Evolutionary conservation across 92 coral and sea anemone species (phyloP).

Genomic region (Porites lobata): DNA sequence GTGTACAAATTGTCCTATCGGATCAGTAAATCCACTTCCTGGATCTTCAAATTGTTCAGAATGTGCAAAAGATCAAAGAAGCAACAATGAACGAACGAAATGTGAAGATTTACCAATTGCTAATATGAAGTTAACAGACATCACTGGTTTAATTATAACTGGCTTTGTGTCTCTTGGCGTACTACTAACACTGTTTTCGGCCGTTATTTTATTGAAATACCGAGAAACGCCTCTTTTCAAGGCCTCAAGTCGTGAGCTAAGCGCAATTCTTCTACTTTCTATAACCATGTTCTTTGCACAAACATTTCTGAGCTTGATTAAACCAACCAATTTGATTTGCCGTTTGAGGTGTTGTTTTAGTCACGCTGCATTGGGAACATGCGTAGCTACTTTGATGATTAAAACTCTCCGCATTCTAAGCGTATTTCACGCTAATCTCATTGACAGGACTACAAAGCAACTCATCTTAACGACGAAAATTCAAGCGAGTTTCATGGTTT

Average conservation of each 20-base stretch:
- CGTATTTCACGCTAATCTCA: conserved; percentile 64
- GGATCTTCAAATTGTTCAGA: conserved; percentile 53
- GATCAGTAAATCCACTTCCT: conserved; percentile 45
- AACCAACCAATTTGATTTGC: conserved; percentile 55
- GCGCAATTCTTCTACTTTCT: conserved; percentile 44
- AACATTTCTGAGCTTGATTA: conserved; percentile 46
- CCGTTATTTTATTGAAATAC: conserved; percentile 40
- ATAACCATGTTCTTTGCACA: conserved; percentile 59
- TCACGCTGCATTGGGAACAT: conserved; percentile 48
- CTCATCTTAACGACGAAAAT: conserved; percentile 36
- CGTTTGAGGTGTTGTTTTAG: conserved; percentile 55
- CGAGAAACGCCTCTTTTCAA: conserved; percentile 70
- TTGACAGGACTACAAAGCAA: conserved; percentile 41
- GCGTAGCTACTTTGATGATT: conserved; percentile 65
- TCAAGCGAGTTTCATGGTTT: conserved; percentile 43
- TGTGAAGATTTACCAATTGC: conserved; percentile 54
- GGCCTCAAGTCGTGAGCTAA: conserved; percentile 68
- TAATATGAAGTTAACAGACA: conserved; percentile 48
- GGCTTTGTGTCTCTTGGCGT: conserved; percentile 39
- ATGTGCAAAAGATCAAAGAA: conserved; percentile 53
- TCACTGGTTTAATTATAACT: conserved; percentile 56
- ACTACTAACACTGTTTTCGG: conserved; percentile 20
- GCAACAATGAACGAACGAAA: conserved; percentile 58
- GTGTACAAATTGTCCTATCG: conserved; percentile 71
- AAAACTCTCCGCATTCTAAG: conserved; percentile 74